Base-by-base conservation (phyloP, 2,113 vertebrate species). In the Oryzias melastigma region DNA sequence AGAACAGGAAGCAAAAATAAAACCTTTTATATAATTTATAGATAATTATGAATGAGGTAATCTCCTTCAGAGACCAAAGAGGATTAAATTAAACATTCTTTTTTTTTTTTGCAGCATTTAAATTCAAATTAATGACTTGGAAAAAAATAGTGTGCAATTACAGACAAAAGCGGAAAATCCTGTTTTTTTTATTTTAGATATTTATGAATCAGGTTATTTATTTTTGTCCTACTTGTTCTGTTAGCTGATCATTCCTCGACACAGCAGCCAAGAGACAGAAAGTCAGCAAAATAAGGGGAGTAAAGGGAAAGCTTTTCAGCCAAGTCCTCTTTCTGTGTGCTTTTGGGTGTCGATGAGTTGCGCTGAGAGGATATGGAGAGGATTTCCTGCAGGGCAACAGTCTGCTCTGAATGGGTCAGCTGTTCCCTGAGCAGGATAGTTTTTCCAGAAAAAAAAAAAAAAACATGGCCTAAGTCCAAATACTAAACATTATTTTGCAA, bases 321-420 rank as follows among this genome's bases (percentile, higher is more conserved):
- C 81, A 87, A 85, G 69, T 71, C 74, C 75, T 48, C 58, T 71
- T 35, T 35, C 58, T 70, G 48, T 68, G 63, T 75, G 72, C 77
- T 75, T 71, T 73, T 77, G 82, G 72, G 78, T 80, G 79, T 75
- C 65, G 77, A 78, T 68, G 82, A 85, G 64, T 68, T 22, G n/a
- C 76, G 62, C 77, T 70, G 62, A 70, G 70, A 81, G 81, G 76
- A 71, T 51, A 71, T 51, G 14, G 58, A 73, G 59, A 74, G 65
- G 68, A 72, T 69, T 67, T 84, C 88, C 83, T 81, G 78, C 49
- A 8, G 77, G 78, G 79, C 65, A 78, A 53, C 89, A 83, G 87
- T 86, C 87, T 88, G 87, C 71, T 88, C 81, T 81, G 77, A 82
- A 85, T 80, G 52, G 71, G 58, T 71, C 88, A 86, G 88, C 88